Evolutionary conservation across 2,888 invertebrate genomes (phyloP).

Genomic region (Pyralis farinalis): DNA sequence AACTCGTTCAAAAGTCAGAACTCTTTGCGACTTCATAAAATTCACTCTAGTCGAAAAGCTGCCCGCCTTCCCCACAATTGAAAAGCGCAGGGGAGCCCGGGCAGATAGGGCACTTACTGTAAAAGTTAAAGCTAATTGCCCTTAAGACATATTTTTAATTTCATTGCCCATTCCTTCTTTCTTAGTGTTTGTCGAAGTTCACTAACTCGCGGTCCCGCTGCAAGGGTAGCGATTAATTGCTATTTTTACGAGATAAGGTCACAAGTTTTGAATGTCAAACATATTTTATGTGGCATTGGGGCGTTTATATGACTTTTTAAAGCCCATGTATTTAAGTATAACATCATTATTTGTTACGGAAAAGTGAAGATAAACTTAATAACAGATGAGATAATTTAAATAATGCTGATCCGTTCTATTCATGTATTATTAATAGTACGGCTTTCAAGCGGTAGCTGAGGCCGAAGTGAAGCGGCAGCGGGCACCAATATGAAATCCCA

Average conservation of each 20-base stretch:
- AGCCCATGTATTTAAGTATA: not conserved
- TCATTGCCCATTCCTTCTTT: conserved; percentile 78
- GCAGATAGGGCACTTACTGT: conserved; percentile 78
- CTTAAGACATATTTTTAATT: conserved; percentile 83
- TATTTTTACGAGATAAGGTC: conserved; percentile 78
- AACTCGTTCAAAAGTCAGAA: conserved; percentile 63
- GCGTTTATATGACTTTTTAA: conserved; percentile 20
- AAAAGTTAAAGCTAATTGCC: conserved; percentile 82
- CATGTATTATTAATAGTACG: not conserved
- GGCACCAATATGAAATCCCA: conserved; percentile 24
- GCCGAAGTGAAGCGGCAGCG: conserved; percentile 1
- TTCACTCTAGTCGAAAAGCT: conserved; percentile 65
- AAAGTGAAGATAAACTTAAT: too few species aligned
- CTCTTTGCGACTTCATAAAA: conserved; percentile 73
- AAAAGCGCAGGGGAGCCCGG: conserved; percentile 66
- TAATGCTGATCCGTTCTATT: too few species aligned
- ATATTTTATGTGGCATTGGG: conserved; percentile 60
- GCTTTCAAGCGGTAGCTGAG: not conserved
- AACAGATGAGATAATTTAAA: too few species aligned
- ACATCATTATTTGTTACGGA: not conserved
- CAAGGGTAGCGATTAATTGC: conserved; percentile 74
- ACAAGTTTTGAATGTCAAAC: conserved; percentile 73
- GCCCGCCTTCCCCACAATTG: conserved; percentile 74
- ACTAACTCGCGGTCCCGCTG: conserved; percentile 57
- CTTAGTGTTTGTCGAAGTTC: conserved; percentile 71